Evolutionary conservation across 2,113 vertebrate genomes (phyloP).

Genomic region (Telmatochromis sp.): DNA sequence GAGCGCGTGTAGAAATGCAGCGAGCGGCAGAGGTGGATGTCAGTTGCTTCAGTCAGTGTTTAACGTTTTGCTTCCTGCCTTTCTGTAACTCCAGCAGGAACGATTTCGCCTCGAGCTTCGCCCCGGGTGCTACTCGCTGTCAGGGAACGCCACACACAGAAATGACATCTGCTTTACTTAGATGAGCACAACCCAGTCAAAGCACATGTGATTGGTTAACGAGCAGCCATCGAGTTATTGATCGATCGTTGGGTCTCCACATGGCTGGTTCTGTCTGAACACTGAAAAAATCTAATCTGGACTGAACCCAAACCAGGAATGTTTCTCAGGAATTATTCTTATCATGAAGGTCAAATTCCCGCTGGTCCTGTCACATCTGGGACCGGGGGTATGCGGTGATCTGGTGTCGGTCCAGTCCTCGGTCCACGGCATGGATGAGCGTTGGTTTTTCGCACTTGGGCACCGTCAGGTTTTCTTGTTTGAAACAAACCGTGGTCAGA

Average conservation of each 20-base stretch:
- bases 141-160: not conserved
- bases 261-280: not conserved
- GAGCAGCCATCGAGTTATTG: constrained; percentile 40
- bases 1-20: not conserved
- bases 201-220: constrained; percentile 47
- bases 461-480: not conserved
- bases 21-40: not conserved
- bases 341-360: not conserved
- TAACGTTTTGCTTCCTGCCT: constrained; percentile 43
- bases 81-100: constrained; percentile 44
- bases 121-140: constrained; percentile 40
- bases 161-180: not conserved
- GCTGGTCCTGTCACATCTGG: not conserved
- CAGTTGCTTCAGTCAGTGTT: constrained; percentile 48
- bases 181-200: constrained; percentile 24
- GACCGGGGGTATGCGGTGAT: not conserved
- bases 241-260: not conserved
- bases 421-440: not conserved
- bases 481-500: not conserved
- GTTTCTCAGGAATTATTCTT: not conserved
- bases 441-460: not conserved
- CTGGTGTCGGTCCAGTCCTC: not conserved
- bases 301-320: not conserved
- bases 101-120: constrained; percentile 40
- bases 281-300: not conserved